Evolutionary conservation across 1,140 invertebrate genomes (phyloP).

Genomic region (Drosophila busckii): DNA sequence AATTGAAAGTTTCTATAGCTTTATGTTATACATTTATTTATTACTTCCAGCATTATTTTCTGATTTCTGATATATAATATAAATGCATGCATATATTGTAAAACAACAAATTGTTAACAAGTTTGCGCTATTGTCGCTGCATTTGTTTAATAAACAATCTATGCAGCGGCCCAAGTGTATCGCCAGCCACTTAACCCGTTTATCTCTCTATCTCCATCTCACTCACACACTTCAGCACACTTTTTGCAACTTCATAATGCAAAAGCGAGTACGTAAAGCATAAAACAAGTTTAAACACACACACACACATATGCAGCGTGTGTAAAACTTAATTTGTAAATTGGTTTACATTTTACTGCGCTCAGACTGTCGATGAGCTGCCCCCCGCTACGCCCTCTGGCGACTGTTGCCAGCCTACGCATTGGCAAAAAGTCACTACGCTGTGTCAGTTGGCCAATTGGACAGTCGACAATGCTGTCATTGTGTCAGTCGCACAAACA

Average conservation of each 20-base stretch:
- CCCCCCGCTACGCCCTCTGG: background rate
- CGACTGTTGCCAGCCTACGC: conserved; percentile 2
- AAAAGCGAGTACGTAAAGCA: conserved; percentile 1
- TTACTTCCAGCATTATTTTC: no score
- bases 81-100: no score
- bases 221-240: no score
- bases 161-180: no score
- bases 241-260: background rate
- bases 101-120: no score
- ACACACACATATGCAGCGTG: no score
- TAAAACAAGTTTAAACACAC: conserved; percentile 41
- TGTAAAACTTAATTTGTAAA: conserved; percentile 63
- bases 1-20: no score
- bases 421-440: conserved; percentile 2
- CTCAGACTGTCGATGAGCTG: background rate
- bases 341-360: conserved; percentile 48
- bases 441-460: conserved; percentile 1
- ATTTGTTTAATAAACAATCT: no score
- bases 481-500: conserved; percentile 30
- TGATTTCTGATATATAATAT: no score
- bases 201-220: background rate
- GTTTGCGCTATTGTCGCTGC: no score
- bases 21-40: no score
- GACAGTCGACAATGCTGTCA: conserved; percentile 30
- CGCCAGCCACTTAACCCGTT: background rate